Conservation (phyloP, 2,888 invertebrate species). For the Carpatolechia fugitivella region DNA sequence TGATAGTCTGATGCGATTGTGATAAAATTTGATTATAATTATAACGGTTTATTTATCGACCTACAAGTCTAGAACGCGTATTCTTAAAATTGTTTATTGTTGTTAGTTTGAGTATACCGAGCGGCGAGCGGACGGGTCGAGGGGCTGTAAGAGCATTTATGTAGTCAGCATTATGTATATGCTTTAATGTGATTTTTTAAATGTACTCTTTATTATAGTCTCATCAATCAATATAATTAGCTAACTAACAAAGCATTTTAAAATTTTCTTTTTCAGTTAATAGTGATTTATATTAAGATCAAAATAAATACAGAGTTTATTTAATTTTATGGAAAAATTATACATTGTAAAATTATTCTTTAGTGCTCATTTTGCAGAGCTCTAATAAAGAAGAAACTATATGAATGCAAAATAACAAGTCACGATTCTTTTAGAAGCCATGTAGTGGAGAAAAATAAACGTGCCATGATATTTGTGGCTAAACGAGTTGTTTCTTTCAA, state of each 20-base stretch:
- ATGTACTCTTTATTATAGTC: constrained; percentile 79
- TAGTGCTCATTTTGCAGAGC: constrained; percentile 69
- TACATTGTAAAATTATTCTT: constrained; percentile 75
- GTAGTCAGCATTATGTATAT: constrained; percentile 81
- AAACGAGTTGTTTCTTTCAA: constrained; percentile 52
- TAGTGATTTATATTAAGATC: constrained; percentile 77
- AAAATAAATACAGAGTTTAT: constrained; percentile 78
- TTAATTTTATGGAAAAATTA: constrained; percentile 75
- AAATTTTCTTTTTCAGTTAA: constrained; percentile 68
- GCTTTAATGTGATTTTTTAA: constrained; percentile 81
- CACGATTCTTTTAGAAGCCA: constrained; percentile 80
- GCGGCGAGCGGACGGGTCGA: constrained; percentile 29
- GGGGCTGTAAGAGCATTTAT: constrained; percentile 74
- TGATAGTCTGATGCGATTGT: constrained; percentile 75
- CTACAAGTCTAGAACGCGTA: constrained; percentile 38
- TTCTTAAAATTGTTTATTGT: constrained; percentile 63
- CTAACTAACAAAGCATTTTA: constrained; percentile 74
- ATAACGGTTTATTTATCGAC: constrained; percentile 59
- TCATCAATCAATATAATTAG: constrained; percentile 77
- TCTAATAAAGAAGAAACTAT: constrained; percentile 70
- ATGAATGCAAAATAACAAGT: constrained; percentile 78
- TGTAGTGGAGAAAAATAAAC: constrained; percentile 81
- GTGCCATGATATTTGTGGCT: constrained; percentile 81
- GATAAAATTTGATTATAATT: constrained; percentile 63
- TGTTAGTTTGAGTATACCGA: constrained; percentile 57